A percentile compares a stretch with the other conserved stretches of the same genome.
Evolutionary conservation across 2,797 vertebrate species (phyloP).

Genomic region (Coluber constrictor): DNA sequence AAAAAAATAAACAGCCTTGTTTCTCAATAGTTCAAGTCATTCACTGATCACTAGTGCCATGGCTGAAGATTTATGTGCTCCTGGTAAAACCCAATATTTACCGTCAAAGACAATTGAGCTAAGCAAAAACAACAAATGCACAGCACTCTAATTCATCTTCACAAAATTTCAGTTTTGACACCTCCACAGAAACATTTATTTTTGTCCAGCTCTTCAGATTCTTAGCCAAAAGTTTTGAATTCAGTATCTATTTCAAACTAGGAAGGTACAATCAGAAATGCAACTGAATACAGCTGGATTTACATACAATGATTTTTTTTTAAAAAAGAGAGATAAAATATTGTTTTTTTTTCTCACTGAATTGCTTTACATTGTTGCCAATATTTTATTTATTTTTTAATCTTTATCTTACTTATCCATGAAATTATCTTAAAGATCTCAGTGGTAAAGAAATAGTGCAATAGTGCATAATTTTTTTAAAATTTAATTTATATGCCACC

Average conservation of each 20-base stretch:
- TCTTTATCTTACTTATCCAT: background rate
- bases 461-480: too few relatives aligned
- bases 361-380: background rate
- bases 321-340: too few relatives aligned
- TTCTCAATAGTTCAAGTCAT: background rate
- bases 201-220: constrained; percentile 3
- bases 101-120: constrained; percentile 5
- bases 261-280: background rate
- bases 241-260: constrained; percentile 1
- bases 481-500: too few relatives aligned
- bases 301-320: too few relatives aligned
- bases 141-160: background rate
- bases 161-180: constrained; percentile 14
- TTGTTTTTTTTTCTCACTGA: background rate
- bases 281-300: too few relatives aligned
- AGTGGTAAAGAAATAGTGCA: background rate
- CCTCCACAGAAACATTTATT: too few relatives aligned
- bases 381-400: background rate
- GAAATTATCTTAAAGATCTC: background rate
- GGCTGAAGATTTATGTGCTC: background rate
- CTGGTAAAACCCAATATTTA: background rate
- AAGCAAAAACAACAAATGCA: constrained; percentile 15
- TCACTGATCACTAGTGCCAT: background rate
- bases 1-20: background rate
- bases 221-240: background rate